Conservation (phyloP, 2,888 invertebrate genomes). For the Catocala nupta region DNA sequence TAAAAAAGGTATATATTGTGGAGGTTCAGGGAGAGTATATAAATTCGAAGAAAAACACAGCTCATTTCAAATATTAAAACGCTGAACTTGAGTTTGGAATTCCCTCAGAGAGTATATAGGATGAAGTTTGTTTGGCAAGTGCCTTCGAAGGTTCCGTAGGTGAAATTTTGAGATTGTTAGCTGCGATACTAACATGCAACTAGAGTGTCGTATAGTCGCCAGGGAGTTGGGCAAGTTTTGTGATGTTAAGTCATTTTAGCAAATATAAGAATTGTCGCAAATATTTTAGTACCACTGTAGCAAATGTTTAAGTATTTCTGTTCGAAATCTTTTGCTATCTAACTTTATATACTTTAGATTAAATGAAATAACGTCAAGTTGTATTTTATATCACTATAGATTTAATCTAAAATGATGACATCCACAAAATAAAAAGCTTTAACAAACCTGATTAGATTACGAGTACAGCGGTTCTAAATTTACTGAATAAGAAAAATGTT, state of each 20-base stretch:
- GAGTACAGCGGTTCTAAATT: no score
- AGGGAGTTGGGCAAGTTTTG: not conserved
- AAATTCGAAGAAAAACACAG: constrained; percentile 64
- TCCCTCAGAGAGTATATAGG: constrained; percentile 39
- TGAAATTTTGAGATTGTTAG: constrained; percentile 16
- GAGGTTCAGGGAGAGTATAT: constrained; percentile 48
- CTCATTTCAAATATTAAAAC: constrained; percentile 73
- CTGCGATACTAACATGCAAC: constrained; percentile 14
- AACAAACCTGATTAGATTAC: no score
- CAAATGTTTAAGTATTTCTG: not conserved
- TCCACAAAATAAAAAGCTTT: no score
- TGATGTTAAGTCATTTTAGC: not conserved
- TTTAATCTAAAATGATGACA: no score
- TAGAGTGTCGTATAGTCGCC: constrained; percentile 2
- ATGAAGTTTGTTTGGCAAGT: constrained; percentile 27
- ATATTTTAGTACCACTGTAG: not conserved
- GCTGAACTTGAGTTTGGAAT: constrained; percentile 38
- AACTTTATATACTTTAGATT: no score
- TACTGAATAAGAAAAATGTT: no score
- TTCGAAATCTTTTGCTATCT: no score
- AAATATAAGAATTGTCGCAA: no score
- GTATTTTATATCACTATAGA: no score
- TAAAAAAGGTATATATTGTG: constrained; percentile 56
- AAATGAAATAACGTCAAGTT: no score
- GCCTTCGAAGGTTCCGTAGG: constrained; percentile 23